Evolutionary conservation across 2,113 vertebrate species (phyloP), one percentile per base, ranked within the genome.

Genomic region (Martes martes): DNA sequence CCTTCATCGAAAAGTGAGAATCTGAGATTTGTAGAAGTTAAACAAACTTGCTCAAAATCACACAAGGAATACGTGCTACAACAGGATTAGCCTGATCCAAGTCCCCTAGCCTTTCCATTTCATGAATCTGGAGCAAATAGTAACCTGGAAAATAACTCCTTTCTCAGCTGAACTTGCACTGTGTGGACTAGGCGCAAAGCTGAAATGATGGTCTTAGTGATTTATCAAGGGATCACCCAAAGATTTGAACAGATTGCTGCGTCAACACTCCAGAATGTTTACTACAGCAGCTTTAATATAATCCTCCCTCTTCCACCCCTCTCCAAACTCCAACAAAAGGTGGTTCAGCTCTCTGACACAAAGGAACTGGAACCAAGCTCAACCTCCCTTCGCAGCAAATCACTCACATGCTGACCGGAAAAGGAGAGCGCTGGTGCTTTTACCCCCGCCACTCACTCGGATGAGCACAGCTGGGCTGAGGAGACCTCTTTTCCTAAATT

Each of bases 391-490:
- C 52, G 84, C 45, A 89, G n/a, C 36, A 80, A 14, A 39, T 87
- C 76, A 36, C 86, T 88, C 42, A 15, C 24, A 16, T 7, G 13
- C 65, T 92, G 83, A 52, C 74, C 5, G 0, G 85, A 81, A 50
- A 63, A 81, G 67, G 4, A 59, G 63, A 15, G 89, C 73, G n/a
- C 94, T 55, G 42, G 24, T 11, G 50, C 39, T 91, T 79, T 69
- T 16, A 55, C 39, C 33, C 57, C 18, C 6, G 83, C 73, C 7
- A 13, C 90, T 90, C 82, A 57, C 76, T 74, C 14, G 0, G 69
- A 81, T 71, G 90, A 92, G 95, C 97, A 95, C 98, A 98, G 97
- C 95, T 97, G 97, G 94, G 94, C 97, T 90, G 80, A 87, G 42
- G 69, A 96, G 95, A 94, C 91, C n/a, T 80, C 90, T 91, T 80